These are phyloP conservation scores for Petrophora chlorosata DNA, from an alignment of 2,888 invertebrate species.

Conservation along the genomic window DNA sequence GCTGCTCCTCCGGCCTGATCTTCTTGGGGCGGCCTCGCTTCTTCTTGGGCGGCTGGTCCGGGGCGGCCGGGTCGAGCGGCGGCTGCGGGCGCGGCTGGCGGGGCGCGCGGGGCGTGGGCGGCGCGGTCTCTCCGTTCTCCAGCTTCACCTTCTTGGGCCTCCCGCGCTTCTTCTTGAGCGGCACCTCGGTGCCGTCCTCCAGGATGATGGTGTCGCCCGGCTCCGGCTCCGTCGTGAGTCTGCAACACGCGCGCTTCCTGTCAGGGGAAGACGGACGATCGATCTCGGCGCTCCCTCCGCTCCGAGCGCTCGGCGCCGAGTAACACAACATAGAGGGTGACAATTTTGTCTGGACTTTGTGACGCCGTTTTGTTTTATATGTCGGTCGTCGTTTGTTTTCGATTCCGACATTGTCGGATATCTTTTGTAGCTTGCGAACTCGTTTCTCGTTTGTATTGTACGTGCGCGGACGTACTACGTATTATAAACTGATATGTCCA, in stretches of 20 bases:
- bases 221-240: slow-evolving; percentile 80
- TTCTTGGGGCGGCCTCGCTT: slow-evolving; percentile 95
- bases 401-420: too few relatives aligned
- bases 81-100: slow-evolving; percentile 60
- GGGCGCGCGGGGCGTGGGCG: slow-evolving; percentile 80
- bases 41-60: slow-evolving; percentile 89
- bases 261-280: slow-evolving; percentile 30
- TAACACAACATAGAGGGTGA: neutral
- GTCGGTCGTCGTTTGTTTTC: too few relatives aligned
- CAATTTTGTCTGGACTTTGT: neutral
- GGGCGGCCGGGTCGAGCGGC: slow-evolving; percentile 53
- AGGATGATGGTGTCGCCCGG: slow-evolving; percentile 81
- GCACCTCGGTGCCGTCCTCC: slow-evolving; percentile 86
- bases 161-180: slow-evolving; percentile 94
- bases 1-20: slow-evolving; percentile 87
- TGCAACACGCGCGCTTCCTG: slow-evolving; percentile 50
- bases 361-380: too few relatives aligned
- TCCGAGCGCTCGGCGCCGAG: neutral
- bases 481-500: too few relatives aligned
- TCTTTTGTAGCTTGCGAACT: too few relatives aligned
- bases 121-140: slow-evolving; percentile 86
- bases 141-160: slow-evolving; percentile 93
- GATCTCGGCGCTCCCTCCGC: slow-evolving; percentile 28
- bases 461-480: too few relatives aligned
- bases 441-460: too few relatives aligned